Conservation (phyloP, 2,113 vertebrate genomes). For the Todiramphus chloris region DNA sequence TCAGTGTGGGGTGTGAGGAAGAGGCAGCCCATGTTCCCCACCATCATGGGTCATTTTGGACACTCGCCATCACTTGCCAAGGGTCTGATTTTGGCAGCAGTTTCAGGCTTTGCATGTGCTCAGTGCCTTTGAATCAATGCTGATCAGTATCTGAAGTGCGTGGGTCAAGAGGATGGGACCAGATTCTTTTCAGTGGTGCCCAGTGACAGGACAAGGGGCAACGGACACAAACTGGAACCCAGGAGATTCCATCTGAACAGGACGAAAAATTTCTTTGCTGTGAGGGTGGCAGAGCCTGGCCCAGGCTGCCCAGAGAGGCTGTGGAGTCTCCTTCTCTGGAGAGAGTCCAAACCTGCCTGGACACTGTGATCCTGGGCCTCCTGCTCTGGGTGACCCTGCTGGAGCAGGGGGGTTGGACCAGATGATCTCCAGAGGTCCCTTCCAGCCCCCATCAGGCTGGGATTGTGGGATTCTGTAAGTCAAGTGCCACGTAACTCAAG, state of each 20-base stretch:
- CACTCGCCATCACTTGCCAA: accelerated
- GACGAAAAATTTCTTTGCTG: neutral
- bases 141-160: neutral
- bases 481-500: neutral
- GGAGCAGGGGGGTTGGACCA: neutral
- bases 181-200: neutral
- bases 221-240: neutral
- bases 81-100: neutral
- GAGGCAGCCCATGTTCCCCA: accelerated
- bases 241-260: neutral
- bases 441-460: neutral
- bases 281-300: neutral
- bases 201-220: neutral
- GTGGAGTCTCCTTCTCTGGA: neutral
- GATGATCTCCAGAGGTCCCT: neutral
- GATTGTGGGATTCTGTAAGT: neutral
- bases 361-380: neutral
- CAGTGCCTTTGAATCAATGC: accelerated
- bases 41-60: accelerated
- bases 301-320: neutral
- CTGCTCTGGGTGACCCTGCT: neutral
- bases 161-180: neutral
- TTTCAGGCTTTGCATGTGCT: neutral
- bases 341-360: neutral
- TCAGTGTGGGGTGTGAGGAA: accelerated